These are phyloP conservation scores for Anomalospiza imberbis DNA, from an alignment of 2,797 vertebrate genomes.

Conservation along the genomic window DNA sequence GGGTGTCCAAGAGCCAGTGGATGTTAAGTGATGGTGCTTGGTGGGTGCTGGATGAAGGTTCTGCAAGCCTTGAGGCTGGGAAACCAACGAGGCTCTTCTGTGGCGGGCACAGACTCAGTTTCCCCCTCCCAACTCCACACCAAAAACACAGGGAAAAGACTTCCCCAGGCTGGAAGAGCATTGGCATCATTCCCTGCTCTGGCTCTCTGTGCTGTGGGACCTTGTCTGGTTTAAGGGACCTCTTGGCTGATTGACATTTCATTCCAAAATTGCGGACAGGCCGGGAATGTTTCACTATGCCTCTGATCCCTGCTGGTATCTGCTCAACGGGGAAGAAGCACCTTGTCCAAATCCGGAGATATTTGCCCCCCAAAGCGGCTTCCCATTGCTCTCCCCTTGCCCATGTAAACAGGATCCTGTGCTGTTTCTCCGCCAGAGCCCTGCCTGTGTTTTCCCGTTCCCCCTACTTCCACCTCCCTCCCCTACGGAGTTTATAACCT, in stretches of 20 bases:
- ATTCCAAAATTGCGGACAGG: constrained; percentile 29
- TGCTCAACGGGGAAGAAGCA: not conserved
- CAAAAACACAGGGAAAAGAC: not conserved
- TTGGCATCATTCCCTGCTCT: not conserved
- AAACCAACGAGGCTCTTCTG: not conserved
- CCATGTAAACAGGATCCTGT: not conserved
- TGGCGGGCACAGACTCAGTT: not conserved
- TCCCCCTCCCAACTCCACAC: not conserved
- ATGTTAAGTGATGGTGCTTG: not conserved
- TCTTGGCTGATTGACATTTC: constrained; percentile 1
- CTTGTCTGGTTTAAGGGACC: not conserved
- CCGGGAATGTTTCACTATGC: constrained; percentile 49
- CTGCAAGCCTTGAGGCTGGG: not conserved
- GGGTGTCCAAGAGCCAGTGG: not conserved
- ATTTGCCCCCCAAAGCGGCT: not conserved
- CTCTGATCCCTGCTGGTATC: constrained; percentile 57
- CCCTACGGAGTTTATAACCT: constrained; percentile 19
- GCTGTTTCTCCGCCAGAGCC: not conserved
- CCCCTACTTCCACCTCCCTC: not conserved
- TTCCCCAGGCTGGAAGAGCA: not conserved
- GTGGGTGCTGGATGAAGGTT: not conserved
- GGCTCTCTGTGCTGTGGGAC: not conserved
- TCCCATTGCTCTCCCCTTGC: not conserved
- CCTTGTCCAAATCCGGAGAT: constrained; percentile 28
- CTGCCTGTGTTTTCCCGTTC: not conserved